These are phyloP conservation scores for Portunus trituberculatus DNA, from an alignment of 1,140 invertebrate species.

Conservation along the genomic window DNA sequence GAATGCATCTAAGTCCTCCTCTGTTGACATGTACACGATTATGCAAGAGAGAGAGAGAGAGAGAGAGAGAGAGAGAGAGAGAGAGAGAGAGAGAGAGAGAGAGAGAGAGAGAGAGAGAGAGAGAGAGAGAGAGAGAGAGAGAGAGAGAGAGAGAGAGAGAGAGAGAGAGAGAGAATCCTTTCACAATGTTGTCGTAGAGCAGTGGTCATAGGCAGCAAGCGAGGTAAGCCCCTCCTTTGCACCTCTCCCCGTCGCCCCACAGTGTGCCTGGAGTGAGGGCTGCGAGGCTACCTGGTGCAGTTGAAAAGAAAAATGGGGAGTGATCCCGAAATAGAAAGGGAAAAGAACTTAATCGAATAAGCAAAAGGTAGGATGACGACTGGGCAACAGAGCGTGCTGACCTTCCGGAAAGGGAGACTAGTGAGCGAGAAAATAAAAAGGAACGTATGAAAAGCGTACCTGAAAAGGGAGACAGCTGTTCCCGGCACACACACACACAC, in stretches of 20 bases:
- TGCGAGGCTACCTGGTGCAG: background rate
- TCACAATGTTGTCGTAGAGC: too few species aligned
- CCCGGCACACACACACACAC: background rate
- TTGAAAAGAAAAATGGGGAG: background rate
- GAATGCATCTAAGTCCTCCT: too few species aligned
- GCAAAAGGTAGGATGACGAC: background rate
- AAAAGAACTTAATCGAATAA: conserved; percentile 13
- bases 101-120: too few species aligned
- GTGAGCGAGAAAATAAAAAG: background rate
- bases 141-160: too few species aligned
- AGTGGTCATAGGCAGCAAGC: too few species aligned
- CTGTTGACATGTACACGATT: background rate
- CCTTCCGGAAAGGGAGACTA: background rate
- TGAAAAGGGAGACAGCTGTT: background rate
- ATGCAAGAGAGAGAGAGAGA: too few species aligned
- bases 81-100: too few species aligned
- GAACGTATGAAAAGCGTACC: background rate
- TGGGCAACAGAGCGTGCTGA: background rate
- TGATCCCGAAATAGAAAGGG: background rate
- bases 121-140: too few species aligned
- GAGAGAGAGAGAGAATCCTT: too few species aligned
- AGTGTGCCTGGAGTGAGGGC: background rate
- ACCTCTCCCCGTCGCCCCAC: background rate
- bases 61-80: too few species aligned
- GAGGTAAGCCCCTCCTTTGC: background rate